phyloP scores from a whole-genome alignment of 2,797 vertebrate genomes.

The Chloroceryle amazona region DNA sequence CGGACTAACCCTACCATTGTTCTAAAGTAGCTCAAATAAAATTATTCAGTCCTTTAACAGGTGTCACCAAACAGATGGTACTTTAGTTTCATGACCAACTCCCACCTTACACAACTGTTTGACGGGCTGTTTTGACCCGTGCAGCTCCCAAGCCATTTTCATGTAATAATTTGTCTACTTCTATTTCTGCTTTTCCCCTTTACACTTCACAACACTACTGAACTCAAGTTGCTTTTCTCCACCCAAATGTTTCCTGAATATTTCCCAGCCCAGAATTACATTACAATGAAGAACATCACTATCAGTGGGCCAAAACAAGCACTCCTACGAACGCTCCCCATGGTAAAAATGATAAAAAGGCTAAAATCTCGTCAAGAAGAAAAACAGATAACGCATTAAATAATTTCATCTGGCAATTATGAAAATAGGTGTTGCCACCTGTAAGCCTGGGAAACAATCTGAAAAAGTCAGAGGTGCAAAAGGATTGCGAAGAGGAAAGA shows the following conservation, averaged over 20 bases:
- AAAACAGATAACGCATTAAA: neutral
- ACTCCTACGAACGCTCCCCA: neutral
- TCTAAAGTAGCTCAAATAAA: neutral
- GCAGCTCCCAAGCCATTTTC: neutral
- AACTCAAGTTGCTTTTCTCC: constrained; percentile 35
- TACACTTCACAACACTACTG: neutral
- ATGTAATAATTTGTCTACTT: neutral
- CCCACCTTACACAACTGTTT: neutral
- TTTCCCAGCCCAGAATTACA: constrained; percentile 39
- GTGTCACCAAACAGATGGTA: neutral
- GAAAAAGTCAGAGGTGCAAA: neutral
- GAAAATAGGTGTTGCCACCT: constrained; percentile 60
- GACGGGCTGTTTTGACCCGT: neutral
- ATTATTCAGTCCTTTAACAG: neutral
- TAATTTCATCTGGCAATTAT: neutral
- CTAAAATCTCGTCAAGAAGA: constrained; percentile 1
- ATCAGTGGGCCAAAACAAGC: constrained; percentile 58
- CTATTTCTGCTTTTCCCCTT: neutral
- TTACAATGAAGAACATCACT: neutral
- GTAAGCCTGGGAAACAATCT: constrained; percentile 10
- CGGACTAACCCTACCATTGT: neutral
- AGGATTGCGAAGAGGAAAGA: neutral
- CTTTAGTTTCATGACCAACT: neutral
- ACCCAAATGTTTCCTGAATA: constrained; percentile 54
- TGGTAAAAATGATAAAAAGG: neutral